Evolutionary conservation across 2,113 vertebrate species (phyloP).

Genomic region (Diglossa brunneiventris): DNA sequence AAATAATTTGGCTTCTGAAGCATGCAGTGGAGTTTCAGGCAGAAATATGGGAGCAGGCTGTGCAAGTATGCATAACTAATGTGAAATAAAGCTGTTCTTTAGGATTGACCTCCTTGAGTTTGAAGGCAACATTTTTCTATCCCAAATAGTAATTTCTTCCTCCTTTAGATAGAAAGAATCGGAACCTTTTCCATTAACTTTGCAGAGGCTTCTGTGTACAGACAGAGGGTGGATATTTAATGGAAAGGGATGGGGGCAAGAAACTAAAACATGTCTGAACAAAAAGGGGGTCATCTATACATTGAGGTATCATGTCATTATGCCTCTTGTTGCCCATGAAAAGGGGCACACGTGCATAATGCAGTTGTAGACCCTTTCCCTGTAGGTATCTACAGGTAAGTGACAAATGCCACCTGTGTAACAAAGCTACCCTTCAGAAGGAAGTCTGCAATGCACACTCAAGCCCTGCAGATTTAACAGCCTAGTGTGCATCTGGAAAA

Average conservation of each 20-base stretch:
- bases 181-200: not conserved
- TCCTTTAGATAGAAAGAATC: not conserved
- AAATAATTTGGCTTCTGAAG: not conserved
- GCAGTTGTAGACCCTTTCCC: not conserved
- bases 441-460: not conserved
- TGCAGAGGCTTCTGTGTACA: not conserved
- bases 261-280: not conserved
- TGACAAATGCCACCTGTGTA: not conserved
- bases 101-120: not conserved
- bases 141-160: not conserved
- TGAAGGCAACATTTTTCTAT: not conserved
- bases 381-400: not conserved
- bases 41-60: not conserved
- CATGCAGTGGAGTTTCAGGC: not conserved
- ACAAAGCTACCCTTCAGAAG: not conserved
- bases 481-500: not conserved
- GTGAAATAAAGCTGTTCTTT: not conserved
- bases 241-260: not conserved
- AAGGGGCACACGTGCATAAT: not conserved
- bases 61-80: not conserved
- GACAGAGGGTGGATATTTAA: not conserved
- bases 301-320: not conserved
- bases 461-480: not conserved
- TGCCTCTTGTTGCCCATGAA: not conserved
- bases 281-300: not conserved